phyloP scores from a whole-genome alignment of 2,113 vertebrate genomes.

The Carlito syrichta region DNA sequence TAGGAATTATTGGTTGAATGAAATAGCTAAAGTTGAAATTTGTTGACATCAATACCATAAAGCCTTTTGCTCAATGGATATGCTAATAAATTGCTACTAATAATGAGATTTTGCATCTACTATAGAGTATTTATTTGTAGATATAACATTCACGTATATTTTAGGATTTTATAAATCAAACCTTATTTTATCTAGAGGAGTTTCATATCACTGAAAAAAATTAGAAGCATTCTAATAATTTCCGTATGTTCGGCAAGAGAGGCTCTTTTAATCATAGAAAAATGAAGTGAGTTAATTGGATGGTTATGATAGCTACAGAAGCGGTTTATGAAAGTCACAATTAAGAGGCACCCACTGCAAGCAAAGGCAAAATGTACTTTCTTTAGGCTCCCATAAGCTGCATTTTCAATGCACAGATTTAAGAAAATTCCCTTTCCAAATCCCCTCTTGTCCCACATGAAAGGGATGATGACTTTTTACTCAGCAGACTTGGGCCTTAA shows the following conservation, averaged over 20 bases:
- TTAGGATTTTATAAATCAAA: slow-evolving; percentile 49
- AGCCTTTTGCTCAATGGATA: slow-evolving; percentile 28
- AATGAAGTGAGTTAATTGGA: slow-evolving; percentile 76
- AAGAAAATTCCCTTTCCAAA: slow-evolving; percentile 81
- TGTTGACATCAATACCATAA: slow-evolving; percentile 13
- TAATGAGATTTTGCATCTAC: slow-evolving; percentile 51
- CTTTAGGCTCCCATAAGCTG: slow-evolving; percentile 78
- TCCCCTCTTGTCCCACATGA: slow-evolving; percentile 83
- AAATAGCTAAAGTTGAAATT: not conserved
- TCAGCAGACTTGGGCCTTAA: slow-evolving; percentile 68
- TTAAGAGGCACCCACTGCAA: slow-evolving; percentile 72
- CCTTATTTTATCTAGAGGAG: slow-evolving; percentile 45
- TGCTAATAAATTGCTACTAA: slow-evolving; percentile 46
- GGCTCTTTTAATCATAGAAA: slow-evolving; percentile 73
- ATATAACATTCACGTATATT: slow-evolving; percentile 9
- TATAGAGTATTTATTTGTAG: slow-evolving; percentile 36
- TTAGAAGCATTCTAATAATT: slow-evolving; percentile 47
- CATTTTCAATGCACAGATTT: slow-evolving; percentile 78
- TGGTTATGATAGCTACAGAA: slow-evolving; percentile 72
- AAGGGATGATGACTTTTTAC: slow-evolving; percentile 77
- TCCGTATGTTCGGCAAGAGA: slow-evolving; percentile 63
- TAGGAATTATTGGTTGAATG: not conserved
- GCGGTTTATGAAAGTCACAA: slow-evolving; percentile 74
- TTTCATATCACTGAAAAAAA: slow-evolving; percentile 17
- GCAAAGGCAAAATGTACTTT: slow-evolving; percentile 71